Percentiles rank a stretch among this genome's conserved stretches.
Conservation (phyloP, 1,140 invertebrate species). For the Brachionus angularis region DNA sequence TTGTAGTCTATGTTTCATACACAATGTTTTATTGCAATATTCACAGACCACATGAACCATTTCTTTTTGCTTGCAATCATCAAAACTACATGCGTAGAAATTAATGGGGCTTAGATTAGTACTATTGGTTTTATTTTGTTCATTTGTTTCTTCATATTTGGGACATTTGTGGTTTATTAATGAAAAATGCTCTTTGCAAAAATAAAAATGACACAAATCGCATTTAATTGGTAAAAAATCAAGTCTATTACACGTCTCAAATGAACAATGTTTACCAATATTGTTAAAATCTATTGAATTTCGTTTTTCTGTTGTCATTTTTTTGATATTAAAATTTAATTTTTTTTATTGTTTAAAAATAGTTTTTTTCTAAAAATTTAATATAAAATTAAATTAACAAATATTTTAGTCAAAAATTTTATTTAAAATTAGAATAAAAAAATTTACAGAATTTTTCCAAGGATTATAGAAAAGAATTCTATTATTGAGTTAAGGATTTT, state of each 20-base stretch:
- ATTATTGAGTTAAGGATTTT: no score
- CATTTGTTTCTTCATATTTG: slow-evolving; percentile 20
- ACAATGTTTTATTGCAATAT: slow-evolving; percentile 15
- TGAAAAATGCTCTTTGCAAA: slow-evolving; percentile 20
- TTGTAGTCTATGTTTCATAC: slow-evolving; percentile 28
- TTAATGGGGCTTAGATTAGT: not conserved
- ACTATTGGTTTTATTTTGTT: not conserved
- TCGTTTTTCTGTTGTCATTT: no score
- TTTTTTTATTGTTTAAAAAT: no score
- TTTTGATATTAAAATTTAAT: no score
- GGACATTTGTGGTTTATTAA: not conserved
- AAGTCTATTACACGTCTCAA: slow-evolving; percentile 3
- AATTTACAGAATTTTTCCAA: no score
- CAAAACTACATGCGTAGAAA: slow-evolving; percentile 4
- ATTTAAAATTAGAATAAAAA: no score
- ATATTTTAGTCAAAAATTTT: no score
- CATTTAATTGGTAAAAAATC: slow-evolving; percentile 37
- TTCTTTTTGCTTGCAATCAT: not conserved
- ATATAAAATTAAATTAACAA: no score
- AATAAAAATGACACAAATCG: not conserved
- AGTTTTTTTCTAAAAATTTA: no score
- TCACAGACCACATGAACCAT: slow-evolving; percentile 1
- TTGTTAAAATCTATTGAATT: slow-evolving; percentile 28
- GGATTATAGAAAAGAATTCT: no score
- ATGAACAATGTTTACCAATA: slow-evolving; percentile 24